Conservation (phyloP, 2,113 vertebrate species). For the Struthio camelus region DNA sequence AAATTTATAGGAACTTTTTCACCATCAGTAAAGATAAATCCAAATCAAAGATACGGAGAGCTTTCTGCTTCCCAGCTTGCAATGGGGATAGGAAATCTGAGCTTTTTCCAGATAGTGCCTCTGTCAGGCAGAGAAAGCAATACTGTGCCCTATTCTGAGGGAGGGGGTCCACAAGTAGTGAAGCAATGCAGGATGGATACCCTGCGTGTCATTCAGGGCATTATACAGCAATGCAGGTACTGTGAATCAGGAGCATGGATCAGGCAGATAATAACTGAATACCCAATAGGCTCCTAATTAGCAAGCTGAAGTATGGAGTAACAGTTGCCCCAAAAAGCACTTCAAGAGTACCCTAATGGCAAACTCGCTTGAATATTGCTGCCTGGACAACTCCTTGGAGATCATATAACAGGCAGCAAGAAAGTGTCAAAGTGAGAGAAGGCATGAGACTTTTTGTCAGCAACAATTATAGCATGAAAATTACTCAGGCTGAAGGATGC, state of each 20-base stretch:
- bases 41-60: not conserved
- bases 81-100: fast-evolving
- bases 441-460: not conserved
- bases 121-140: not conserved
- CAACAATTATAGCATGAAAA: not conserved
- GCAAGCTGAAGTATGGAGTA: not conserved
- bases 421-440: not conserved
- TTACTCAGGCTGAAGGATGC: not conserved
- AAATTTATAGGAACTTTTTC: not conserved
- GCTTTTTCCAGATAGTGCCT: not conserved
- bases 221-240: not conserved
- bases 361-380: not conserved
- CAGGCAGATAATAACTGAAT: not conserved
- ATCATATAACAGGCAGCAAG: not conserved
- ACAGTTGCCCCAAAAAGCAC: not conserved
- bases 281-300: not conserved
- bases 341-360: not conserved
- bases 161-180: not conserved
- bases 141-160: too few relatives aligned
- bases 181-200: not conserved
- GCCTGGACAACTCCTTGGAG: not conserved
- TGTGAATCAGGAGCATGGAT: fast-evolving
- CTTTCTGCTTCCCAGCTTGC: not conserved
- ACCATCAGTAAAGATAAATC: fast-evolving
- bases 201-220: not conserved